phyloP scores from a whole-genome alignment of 2,888 invertebrate species.

The Phaonia tiefii region DNA sequence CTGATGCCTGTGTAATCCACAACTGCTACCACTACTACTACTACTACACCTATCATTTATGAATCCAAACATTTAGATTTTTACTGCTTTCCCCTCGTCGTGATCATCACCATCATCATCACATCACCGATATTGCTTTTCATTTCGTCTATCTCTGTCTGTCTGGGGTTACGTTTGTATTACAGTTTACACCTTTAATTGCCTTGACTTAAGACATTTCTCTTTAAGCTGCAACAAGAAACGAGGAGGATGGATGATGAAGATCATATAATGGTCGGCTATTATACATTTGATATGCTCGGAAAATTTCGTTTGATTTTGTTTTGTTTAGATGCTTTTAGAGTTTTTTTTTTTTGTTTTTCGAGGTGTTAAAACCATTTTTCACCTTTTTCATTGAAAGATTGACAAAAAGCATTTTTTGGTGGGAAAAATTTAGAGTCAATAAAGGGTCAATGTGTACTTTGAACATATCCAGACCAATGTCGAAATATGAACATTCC shows the following conservation, averaged over 20 bases:
- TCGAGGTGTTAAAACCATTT: constrained; percentile 12
- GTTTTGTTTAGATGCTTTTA: constrained; percentile 39
- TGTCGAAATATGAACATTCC: no score
- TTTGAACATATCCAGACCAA: no score
- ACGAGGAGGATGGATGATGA: constrained; percentile 25
- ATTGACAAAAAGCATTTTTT: no score
- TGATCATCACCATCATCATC: no score
- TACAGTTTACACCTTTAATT: constrained; percentile 76
- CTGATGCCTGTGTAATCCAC: no score
- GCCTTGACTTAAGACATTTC: constrained; percentile 59
- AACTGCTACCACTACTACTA: no score
- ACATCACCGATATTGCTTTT: constrained; percentile 35
- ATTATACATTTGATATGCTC: constrained; percentile 46
- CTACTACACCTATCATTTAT: constrained; percentile 22
- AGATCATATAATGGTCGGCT: background rate
- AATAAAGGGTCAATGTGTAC: no score
- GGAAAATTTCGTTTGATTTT: constrained; percentile 33
- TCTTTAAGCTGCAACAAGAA: background rate
- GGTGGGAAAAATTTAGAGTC: no score
- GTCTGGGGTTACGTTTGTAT: constrained; percentile 70
- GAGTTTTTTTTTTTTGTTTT: constrained; percentile 24
- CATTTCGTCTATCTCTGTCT: background rate
- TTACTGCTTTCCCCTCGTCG: constrained; percentile 23
- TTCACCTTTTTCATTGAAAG: background rate
- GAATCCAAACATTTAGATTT: constrained; percentile 29